These are phyloP conservation scores for Drosophila buzzatii DNA, from an alignment of 2,888 invertebrate species.

Conservation along the genomic window DNA sequence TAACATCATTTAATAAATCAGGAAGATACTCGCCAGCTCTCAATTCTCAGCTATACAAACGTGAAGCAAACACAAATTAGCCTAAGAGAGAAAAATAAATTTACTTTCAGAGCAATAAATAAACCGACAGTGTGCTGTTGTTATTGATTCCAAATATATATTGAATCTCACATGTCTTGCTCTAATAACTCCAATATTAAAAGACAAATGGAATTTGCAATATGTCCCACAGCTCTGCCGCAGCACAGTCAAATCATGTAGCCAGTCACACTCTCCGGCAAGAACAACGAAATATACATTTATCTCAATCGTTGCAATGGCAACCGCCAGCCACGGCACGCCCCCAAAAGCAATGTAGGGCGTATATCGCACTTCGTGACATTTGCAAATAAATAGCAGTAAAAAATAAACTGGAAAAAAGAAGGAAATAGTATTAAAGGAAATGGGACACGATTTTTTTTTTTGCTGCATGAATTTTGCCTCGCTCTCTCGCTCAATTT, in stretches of 20 bases:
- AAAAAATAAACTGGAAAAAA: constrained; percentile 24
- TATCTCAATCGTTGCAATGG: constrained; percentile 52
- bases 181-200: background rate
- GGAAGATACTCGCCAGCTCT: too few species aligned
- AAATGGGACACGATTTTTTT: constrained; percentile 42
- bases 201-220: background rate
- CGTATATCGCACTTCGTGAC: constrained; percentile 62
- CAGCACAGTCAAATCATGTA: background rate
- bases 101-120: background rate
- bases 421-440: constrained; percentile 39
- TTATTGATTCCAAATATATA: background rate
- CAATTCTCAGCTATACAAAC: too few species aligned
- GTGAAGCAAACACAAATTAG: background rate
- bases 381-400: constrained; percentile 74
- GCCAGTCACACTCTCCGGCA: background rate
- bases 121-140: background rate
- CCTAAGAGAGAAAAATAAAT: background rate
- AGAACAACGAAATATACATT: constrained; percentile 40
- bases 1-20: too few species aligned
- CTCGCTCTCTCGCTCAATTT: constrained; percentile 55
- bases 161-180: background rate
- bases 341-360: constrained; percentile 17
- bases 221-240: background rate
- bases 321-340: constrained; percentile 9
- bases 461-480: constrained; percentile 27